Base-by-base conservation (phyloP, 2,797 vertebrate genomes). In the Syndactyla subalaris region DNA sequence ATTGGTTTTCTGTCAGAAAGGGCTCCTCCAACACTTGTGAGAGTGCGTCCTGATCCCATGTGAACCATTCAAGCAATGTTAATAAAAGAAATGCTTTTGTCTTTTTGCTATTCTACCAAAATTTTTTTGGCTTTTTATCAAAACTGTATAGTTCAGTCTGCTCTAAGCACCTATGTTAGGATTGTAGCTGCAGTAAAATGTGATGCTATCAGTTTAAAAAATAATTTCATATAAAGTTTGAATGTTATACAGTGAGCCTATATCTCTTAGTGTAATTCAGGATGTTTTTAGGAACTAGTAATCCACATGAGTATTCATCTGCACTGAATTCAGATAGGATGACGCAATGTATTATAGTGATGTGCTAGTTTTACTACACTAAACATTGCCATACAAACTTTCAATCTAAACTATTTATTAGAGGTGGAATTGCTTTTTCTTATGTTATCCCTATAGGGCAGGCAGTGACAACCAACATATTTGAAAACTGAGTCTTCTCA, bases 401-500 rank as follows among this genome's bases (percentile, higher is more conserved):
- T 7, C 10, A 34, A 7, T 29, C 27, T 57, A 58, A 73, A 12
- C 39, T 51, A 34, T 32, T 72, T 89, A 14, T 67, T 59, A 70
- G 48, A 59, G 4, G 6, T 65, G 12, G 15, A 59, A 57, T 81
- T 78, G 30, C 20, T 68, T 70, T 84, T 86, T 71, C n/a, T 85
- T 77, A 5, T 52, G 6, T 26, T 41, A 29, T 17, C 22, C 48
- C 20, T 78, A 26, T 63, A 76, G 51, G 26, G 48, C 29, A 45
- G 15, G 36, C 9, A 30, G 17, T 22, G 13, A 29, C 0, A 2
- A 32, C n/a, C 12, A 62, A 48, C 15, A 1, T 32, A 34, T 39
- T 48, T 41, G 36, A 58, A 81, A 86, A 55, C 9, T 19, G 12
- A 14, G n/a, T 19, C 18, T 73, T 73, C 18, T 63, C 29, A 32